These are phyloP conservation scores for Syngnathus acus DNA, from an alignment of 2,797 vertebrate genomes.

Conservation along the genomic window DNA sequence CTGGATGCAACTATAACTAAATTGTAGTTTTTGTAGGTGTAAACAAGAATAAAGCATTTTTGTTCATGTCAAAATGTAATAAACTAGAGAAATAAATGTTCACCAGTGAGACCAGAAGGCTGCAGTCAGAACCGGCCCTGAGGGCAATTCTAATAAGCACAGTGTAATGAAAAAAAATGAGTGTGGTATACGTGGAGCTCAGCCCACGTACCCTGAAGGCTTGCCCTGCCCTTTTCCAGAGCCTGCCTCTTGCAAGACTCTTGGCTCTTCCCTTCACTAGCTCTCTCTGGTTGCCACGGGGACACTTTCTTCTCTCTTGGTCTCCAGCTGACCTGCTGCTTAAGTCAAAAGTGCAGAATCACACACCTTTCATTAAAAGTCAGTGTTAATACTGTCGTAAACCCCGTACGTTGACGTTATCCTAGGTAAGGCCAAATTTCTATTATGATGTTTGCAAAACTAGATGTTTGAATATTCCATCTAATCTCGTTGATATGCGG, in stretches of 20 bases:
- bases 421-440: neutral
- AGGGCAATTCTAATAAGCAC: constrained; percentile 16
- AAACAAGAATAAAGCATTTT: constrained; percentile 13
- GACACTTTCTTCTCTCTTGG: constrained; percentile 5
- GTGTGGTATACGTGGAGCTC: constrained; percentile 3
- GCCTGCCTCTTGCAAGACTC: constrained; percentile 15
- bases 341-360: neutral
- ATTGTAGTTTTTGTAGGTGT: constrained; percentile 3
- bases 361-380: constrained; percentile 5
- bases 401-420: neutral
- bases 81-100: constrained; percentile 24
- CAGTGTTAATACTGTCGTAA: neutral
- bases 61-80: constrained; percentile 17
- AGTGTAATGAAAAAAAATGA: constrained; percentile 29
- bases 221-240: constrained; percentile 26
- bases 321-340: constrained; percentile 32
- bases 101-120: constrained; percentile 10
- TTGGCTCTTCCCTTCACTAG: constrained; percentile 17
- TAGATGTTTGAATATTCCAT: neutral
- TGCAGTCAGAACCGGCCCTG: constrained; percentile 12
- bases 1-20: neutral
- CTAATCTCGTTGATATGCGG: neutral
- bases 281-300: constrained; percentile 1
- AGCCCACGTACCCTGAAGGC: constrained; percentile 29
- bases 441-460: neutral